Percentiles rank a stretch among this genome's conserved stretches.
phyloP scores from a whole-genome alignment of 2,888 invertebrate species.

The Anagyrus pseudococci region DNA sequence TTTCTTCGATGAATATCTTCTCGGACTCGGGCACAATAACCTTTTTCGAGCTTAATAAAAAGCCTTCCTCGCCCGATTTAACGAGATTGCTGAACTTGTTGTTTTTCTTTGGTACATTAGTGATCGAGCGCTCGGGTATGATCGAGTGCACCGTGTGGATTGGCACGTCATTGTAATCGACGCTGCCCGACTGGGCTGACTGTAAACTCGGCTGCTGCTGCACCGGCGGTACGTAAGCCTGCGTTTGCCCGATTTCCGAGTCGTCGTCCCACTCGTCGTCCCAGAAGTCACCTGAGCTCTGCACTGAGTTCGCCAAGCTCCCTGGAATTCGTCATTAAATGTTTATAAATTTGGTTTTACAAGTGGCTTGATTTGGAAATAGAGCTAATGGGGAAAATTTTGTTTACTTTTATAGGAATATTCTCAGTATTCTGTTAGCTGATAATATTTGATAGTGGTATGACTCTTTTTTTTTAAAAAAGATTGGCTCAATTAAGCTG shows the following conservation, averaged over 20 bases:
- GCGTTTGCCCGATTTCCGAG: constrained; percentile 75
- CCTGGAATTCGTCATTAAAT: background rate
- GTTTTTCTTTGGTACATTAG: constrained; percentile 72
- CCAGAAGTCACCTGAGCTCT: constrained; percentile 74
- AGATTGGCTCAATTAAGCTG: too few species aligned
- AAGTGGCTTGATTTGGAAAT: too few species aligned
- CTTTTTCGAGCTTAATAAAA: constrained; percentile 79
- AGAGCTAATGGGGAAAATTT: too few species aligned
- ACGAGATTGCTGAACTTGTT: constrained; percentile 87
- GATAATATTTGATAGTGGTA: too few species aligned
- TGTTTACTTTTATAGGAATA: too few species aligned
- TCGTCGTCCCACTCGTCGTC: constrained; percentile 90
- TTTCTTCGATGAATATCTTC: constrained; percentile 75
- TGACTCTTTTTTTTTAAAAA: too few species aligned
- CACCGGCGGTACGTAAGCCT: constrained; percentile 57
- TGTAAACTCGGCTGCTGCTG: constrained; percentile 61
- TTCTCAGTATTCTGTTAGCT: too few species aligned
- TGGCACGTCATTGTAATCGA: constrained; percentile 61
- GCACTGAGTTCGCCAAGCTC: constrained; percentile 43
- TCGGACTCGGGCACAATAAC: constrained; percentile 74
- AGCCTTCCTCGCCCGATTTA: constrained; percentile 89
- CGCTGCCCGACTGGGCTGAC: constrained; percentile 46
- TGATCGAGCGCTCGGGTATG: constrained; percentile 66
- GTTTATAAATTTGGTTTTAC: too few species aligned
- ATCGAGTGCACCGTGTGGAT: constrained; percentile 68